Evolutionary conservation across 2,888 invertebrate genomes (phyloP).

Genomic region (Notodonta dromedarius): DNA sequence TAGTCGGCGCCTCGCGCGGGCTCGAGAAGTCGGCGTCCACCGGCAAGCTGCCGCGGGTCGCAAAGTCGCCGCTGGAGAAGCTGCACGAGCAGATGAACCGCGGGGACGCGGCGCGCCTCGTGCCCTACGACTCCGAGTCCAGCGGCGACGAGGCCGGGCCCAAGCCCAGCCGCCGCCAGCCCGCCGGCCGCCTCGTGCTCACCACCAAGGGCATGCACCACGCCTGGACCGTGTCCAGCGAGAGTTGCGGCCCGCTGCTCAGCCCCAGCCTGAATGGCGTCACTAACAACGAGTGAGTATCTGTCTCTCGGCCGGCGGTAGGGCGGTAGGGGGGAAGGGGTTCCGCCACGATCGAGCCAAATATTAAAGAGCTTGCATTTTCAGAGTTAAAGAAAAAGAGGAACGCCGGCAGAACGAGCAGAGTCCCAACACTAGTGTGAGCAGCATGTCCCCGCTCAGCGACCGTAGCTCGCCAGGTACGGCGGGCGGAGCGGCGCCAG

Average conservation of each 20-base stretch:
- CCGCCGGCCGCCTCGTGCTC: conserved; percentile 55
- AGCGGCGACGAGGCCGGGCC: conserved; percentile 73
- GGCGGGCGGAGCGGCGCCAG: conserved; percentile 38
- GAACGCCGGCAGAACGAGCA: conserved; percentile 61
- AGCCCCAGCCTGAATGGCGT: conserved; percentile 81
- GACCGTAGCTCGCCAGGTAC: conserved; percentile 60
- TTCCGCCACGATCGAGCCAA: not conserved
- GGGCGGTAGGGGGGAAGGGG: not conserved
- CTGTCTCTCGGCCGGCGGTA: not conserved
- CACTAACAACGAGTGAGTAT: conserved; percentile 71
- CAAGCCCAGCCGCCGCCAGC: conserved; percentile 64
- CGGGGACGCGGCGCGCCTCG: conserved; percentile 68
- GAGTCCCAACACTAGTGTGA: conserved; percentile 76
- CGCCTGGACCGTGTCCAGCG: conserved; percentile 76
- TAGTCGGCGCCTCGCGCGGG: conserved; percentile 46
- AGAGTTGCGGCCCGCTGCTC: conserved; percentile 67
- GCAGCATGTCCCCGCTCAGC: conserved; percentile 78
- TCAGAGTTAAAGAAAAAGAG: conserved; percentile 69
- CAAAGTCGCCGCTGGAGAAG: conserved; percentile 74
- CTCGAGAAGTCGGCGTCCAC: conserved; percentile 58
- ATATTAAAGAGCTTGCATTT: conserved; percentile 7
- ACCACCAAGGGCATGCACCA: conserved; percentile 72
- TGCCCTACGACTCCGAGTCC: conserved; percentile 86
- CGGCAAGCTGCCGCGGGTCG: conserved; percentile 63
- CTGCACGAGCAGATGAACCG: conserved; percentile 76